Evolutionary conservation across 1,140 invertebrate species (phyloP).

Genomic region (Penaeus chinensis): DNA sequence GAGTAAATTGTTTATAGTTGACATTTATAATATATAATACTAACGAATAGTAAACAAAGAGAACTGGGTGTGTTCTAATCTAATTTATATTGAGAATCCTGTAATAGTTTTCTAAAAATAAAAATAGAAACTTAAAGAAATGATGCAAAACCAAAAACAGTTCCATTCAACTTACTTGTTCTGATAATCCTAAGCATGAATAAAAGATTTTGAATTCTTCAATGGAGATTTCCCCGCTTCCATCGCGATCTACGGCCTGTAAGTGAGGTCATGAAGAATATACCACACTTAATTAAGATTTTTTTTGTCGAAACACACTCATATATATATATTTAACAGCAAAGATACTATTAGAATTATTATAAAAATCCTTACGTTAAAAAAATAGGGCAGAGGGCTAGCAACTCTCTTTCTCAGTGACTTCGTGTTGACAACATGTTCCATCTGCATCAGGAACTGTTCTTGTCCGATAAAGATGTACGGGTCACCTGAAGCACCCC

Average conservation of each 20-base stretch:
- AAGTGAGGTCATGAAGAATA: slow-evolving; percentile 57
- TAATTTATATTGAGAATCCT: too few relatives aligned
- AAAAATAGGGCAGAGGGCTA: slow-evolving; percentile 81
- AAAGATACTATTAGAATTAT: not conserved
- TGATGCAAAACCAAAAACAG: not conserved
- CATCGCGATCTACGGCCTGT: slow-evolving; percentile 84
- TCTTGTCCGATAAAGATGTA: slow-evolving; percentile 84
- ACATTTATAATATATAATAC: too few relatives aligned
- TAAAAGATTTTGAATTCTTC: slow-evolving; percentile 87
- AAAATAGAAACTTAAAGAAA: not conserved
- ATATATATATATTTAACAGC: not conserved
- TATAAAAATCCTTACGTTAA: slow-evolving; percentile 74
- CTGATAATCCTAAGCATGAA: slow-evolving; percentile 78
- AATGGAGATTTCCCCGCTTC: slow-evolving; percentile 80
- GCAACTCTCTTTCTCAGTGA: slow-evolving; percentile 79
- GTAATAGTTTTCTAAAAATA: not conserved
- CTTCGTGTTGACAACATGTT: slow-evolving; percentile 82
- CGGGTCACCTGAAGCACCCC: slow-evolving; percentile 80
- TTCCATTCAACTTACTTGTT: slow-evolving; percentile 72
- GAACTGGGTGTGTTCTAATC: too few relatives aligned
- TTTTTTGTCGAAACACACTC: too few relatives aligned
- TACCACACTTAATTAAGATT: not conserved
- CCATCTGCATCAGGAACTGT: slow-evolving; percentile 83
- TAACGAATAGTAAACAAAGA: too few relatives aligned
- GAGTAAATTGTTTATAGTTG: too few relatives aligned